These are phyloP conservation scores for Poecilia wingei DNA, from an alignment of 2,797 vertebrate genomes.

Conservation along the genomic window DNA sequence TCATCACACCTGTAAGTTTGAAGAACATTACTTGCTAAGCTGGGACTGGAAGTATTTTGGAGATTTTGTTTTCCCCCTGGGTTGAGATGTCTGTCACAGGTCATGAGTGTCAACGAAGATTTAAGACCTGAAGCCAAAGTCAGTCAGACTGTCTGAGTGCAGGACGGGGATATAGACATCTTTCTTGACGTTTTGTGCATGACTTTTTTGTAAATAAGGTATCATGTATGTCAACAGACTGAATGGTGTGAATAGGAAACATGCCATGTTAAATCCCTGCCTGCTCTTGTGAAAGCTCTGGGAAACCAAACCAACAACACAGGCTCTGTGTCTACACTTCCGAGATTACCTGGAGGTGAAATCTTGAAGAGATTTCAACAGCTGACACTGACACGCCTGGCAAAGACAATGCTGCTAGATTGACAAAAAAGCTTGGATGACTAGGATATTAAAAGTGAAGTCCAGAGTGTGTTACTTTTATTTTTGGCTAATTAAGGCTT, in stretches of 20 bases:
- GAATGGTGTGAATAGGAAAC: slow-evolving; percentile 42
- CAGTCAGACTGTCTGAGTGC: slow-evolving; percentile 41
- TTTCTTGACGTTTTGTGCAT: slow-evolving; percentile 31
- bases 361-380: slow-evolving; percentile 41
- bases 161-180: slow-evolving; percentile 38
- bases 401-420: not conserved
- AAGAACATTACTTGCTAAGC: slow-evolving; percentile 8
- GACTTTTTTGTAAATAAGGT: slow-evolving; percentile 44
- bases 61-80: slow-evolving; percentile 4
- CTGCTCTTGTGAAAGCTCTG: slow-evolving; percentile 1
- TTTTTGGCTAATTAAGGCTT: not conserved
- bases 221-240: slow-evolving; percentile 42
- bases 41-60: not conserved
- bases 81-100: slow-evolving; percentile 19
- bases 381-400: not conserved
- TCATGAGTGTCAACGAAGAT: slow-evolving; percentile 38
- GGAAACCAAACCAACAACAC: not conserved
- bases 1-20: slow-evolving; percentile 49
- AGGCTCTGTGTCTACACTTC: not conserved
- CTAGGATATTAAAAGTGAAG: not conserved
- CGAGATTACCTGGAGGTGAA: slow-evolving; percentile 62
- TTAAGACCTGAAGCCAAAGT: slow-evolving; percentile 37
- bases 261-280: slow-evolving; percentile 33
- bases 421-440: not conserved
- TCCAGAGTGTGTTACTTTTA: not conserved